phyloP scores from a whole-genome alignment of 2,888 invertebrate genomes.

The Eilema caniola region DNA sequence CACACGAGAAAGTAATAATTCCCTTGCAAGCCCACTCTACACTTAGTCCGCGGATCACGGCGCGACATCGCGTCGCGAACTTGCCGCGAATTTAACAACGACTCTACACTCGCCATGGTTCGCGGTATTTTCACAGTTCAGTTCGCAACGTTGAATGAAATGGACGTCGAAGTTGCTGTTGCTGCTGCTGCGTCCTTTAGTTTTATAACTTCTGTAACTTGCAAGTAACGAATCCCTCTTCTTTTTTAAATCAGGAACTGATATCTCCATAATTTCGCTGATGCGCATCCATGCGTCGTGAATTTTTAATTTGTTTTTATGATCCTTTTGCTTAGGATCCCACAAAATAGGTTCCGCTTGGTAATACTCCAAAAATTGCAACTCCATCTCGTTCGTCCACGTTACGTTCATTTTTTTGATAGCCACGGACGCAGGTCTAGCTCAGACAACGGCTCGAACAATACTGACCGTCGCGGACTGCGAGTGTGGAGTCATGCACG shows the following conservation, averaged over 20 bases:
- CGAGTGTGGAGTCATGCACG: constrained; percentile 6
- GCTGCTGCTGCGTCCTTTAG: no score
- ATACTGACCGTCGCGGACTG: constrained; percentile 5
- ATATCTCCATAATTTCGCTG: neutral
- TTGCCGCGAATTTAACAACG: no score
- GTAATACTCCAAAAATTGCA: neutral
- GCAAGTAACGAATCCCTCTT: constrained; percentile 9
- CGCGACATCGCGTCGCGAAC: no score
- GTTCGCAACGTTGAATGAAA: no score
- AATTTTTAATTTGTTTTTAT: constrained; percentile 11
- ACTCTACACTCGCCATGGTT: no score
- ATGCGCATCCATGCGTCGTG: constrained; percentile 2
- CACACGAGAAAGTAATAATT: no score
- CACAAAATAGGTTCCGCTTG: constrained; percentile 1
- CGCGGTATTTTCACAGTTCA: no score
- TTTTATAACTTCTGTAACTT: constrained; percentile 9
- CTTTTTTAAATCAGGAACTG: no score
- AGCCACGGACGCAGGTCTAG: neutral
- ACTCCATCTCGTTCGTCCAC: neutral
- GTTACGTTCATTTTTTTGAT: neutral
- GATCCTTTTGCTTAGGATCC: neutral
- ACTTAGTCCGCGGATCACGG: no score
- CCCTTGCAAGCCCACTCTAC: no score
- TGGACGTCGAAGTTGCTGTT: no score
- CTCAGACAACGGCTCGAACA: neutral